These are phyloP conservation scores for Drosophila planitibia DNA, from an alignment of 2,888 invertebrate species.

Conservation along the genomic window DNA sequence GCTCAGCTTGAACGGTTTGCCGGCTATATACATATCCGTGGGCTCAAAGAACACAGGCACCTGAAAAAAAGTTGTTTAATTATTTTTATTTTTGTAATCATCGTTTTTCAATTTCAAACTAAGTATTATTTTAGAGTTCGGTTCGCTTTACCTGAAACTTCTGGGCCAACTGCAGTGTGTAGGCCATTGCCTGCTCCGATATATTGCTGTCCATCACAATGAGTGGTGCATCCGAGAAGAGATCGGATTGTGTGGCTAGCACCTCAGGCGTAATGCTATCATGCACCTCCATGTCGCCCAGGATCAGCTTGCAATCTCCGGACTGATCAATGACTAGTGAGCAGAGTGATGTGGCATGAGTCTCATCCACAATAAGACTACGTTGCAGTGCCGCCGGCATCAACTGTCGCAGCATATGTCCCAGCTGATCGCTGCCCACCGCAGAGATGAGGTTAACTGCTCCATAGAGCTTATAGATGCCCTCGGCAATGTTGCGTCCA, in stretches of 20 bases:
- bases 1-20: slow-evolving; percentile 88
- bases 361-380: slow-evolving; percentile 63
- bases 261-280: slow-evolving; percentile 88
- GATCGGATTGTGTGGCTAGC: slow-evolving; percentile 87
- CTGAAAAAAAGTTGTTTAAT: slow-evolving; percentile 57
- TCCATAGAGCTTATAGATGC: slow-evolving; percentile 90
- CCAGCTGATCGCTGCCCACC: slow-evolving; percentile 90
- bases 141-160: slow-evolving; percentile 5
- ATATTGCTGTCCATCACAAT: slow-evolving; percentile 95
- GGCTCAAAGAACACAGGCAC: slow-evolving; percentile 97
- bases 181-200: slow-evolving; percentile 88
- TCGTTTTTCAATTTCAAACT: not conserved
- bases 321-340: slow-evolving; percentile 90
- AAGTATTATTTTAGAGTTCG: not conserved
- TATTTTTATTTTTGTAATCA: not conserved
- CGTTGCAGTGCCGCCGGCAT: slow-evolving; percentile 82
- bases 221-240: slow-evolving; percentile 89
- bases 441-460: slow-evolving; percentile 90
- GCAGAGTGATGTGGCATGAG: slow-evolving; percentile 89
- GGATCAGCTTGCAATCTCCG: slow-evolving; percentile 92
- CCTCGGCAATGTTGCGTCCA: slow-evolving; percentile 95
- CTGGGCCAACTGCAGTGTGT: slow-evolving; percentile 88
- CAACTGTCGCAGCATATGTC: slow-evolving; percentile 83
- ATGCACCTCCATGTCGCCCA: slow-evolving; percentile 95
- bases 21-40: slow-evolving; percentile 92